Percentiles rank a stretch among this genome's conserved stretches.
These are phyloP conservation scores for Pachydiplax longipennis DNA, from an alignment of 2,888 invertebrate genomes.

Conservation along the genomic window DNA sequence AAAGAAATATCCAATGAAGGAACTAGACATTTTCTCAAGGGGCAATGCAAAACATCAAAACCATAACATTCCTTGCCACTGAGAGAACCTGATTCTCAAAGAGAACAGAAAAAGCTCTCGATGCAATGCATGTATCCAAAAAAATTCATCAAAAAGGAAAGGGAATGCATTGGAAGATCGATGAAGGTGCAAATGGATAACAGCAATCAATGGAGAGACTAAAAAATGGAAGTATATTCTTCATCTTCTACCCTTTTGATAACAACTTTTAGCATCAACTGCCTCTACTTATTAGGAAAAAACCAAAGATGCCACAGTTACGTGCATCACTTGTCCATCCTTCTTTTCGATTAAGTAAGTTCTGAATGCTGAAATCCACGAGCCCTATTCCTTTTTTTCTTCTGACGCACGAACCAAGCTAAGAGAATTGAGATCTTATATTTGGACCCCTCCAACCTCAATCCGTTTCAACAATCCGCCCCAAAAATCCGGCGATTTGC, in stretches of 20 bases:
- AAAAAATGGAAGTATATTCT: constrained; percentile 41
- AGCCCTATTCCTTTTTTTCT: constrained; percentile 37
- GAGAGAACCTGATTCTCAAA: neutral
- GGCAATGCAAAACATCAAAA: constrained; percentile 18
- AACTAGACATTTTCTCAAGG: constrained; percentile 11
- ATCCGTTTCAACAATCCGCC: constrained; percentile 35
- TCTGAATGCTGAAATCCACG: constrained; percentile 29
- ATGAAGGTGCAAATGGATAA: constrained; percentile 40
- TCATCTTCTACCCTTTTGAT: constrained; percentile 30
- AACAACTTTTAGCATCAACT: constrained; percentile 34
- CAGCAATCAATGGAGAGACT: constrained; percentile 43
- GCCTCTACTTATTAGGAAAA: constrained; percentile 24
- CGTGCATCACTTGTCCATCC: constrained; percentile 26
- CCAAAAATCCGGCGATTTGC: constrained; percentile 18
- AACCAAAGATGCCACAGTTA: constrained; percentile 20
- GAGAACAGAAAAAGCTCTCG: constrained; percentile 15
- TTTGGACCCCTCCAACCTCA: constrained; percentile 40
- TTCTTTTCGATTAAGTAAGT: neutral
- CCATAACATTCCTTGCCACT: constrained; percentile 39
- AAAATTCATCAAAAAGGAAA: constrained; percentile 32
- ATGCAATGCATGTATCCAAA: constrained; percentile 28
- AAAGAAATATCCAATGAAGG: constrained; percentile 30
- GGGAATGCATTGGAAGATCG: constrained; percentile 43
- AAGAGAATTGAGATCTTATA: constrained; percentile 42
- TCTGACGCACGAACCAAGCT: constrained; percentile 28